Conservation (phyloP, 2,113 vertebrate species). For the Tachysurus fulvidraco region DNA sequence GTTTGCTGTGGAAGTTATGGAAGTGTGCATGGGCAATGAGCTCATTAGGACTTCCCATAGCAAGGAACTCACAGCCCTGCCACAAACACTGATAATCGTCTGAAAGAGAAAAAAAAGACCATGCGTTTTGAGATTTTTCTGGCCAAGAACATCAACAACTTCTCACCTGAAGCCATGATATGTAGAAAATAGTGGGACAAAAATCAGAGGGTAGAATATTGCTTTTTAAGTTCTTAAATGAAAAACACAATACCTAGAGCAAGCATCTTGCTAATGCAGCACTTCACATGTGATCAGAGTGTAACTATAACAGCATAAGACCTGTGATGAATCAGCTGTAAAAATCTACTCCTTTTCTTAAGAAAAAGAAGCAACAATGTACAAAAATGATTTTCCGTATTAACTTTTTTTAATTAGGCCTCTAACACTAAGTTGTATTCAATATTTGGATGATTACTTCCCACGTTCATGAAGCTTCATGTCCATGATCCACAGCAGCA, state of each 20-base stretch:
- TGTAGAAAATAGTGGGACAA: not conserved
- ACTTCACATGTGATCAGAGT: not conserved
- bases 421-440: too few species aligned
- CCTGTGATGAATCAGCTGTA: not conserved
- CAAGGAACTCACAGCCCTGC: slow-evolving; percentile 73
- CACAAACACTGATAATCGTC: slow-evolving; percentile 71
- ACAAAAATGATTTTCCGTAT: not conserved
- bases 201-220: not conserved
- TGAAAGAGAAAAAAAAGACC: slow-evolving; percentile 40
- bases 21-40: slow-evolving; percentile 68
- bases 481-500: not conserved
- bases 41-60: slow-evolving; percentile 65
- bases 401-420: too few species aligned
- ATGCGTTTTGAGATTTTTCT: not conserved
- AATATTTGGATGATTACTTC: too few species aligned
- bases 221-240: not conserved
- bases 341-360: not conserved
- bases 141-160: not conserved
- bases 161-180: not conserved
- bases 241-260: not conserved
- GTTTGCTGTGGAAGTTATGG: slow-evolving; percentile 74
- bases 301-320: not conserved
- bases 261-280: not conserved
- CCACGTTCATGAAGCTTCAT: not conserved
- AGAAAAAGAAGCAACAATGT: not conserved